These are phyloP conservation scores for Amiota minor DNA, from an alignment of 2,888 invertebrate species.

Conservation along the genomic window DNA sequence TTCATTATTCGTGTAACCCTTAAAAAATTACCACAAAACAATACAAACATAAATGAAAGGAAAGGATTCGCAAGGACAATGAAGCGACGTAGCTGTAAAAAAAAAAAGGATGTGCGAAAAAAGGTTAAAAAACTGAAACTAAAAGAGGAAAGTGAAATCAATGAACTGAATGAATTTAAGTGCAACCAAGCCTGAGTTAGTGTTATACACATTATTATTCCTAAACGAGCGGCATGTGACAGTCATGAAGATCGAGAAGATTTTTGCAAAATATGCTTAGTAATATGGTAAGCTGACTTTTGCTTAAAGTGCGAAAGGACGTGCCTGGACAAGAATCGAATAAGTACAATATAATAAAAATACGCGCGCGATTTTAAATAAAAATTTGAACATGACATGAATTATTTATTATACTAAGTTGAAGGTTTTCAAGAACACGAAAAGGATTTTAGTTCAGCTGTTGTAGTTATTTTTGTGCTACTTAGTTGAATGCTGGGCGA, in stretches of 20 bases:
- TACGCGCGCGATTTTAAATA: neutral
- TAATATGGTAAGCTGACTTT: slow-evolving; percentile 42
- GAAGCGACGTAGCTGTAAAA: slow-evolving; percentile 3
- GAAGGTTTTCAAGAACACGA: slow-evolving; percentile 2
- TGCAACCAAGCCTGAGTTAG: too few species aligned
- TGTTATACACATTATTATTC: slow-evolving; percentile 52
- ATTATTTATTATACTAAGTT: neutral
- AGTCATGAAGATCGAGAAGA: slow-evolving; percentile 1
- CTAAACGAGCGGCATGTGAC: slow-evolving; percentile 36
- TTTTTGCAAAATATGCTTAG: slow-evolving; percentile 14
- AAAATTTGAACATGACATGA: slow-evolving; percentile 13
- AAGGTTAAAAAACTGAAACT: slow-evolving; percentile 47
- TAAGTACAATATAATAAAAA: slow-evolving; percentile 28
- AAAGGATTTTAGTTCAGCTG: slow-evolving; percentile 3
- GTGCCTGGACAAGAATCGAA: slow-evolving; percentile 54
- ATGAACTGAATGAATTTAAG: too few species aligned
- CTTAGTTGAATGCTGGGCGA: slow-evolving; percentile 31
- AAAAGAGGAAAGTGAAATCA: slow-evolving; percentile 44
- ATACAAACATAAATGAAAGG: neutral
- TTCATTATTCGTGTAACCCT: slow-evolving; percentile 48
- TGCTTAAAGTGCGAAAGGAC: slow-evolving; percentile 42
- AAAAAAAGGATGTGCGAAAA: slow-evolving; percentile 42
- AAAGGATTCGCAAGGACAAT: slow-evolving; percentile 47
- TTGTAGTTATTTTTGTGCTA: slow-evolving; percentile 43
- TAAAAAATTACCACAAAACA: slow-evolving; percentile 58